Evolutionary conservation across 2,113 vertebrate species (phyloP), one percentile per base, ranked within the genome.

Genomic region (Arvicanthis niloticus): DNA sequence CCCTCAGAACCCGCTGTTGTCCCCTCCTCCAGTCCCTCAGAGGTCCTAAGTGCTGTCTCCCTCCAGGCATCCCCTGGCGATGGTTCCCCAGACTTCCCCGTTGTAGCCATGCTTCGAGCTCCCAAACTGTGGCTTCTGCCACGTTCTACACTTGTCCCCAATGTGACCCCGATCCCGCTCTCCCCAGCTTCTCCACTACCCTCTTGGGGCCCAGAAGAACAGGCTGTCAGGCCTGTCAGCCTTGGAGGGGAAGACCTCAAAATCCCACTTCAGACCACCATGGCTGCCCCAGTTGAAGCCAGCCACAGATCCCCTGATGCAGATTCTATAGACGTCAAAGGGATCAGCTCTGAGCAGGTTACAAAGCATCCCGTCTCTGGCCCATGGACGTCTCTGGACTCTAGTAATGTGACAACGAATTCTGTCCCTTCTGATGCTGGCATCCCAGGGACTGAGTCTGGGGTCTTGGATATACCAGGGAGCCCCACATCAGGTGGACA

Each of bases 31-130:
- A 37, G 48, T 1, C 17, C 80, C 29, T 12, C 40, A 0, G 56
- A 72, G 9, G 67, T 7, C 45, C 78, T 88, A 29, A 65, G 56
- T 34, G 40, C 82, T 21, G 81, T 17, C 7, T 75, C 73, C 9
- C 34, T 67, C 85, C 81, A 62, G 42, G 51, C 60, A 0, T 42
- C 67, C 17, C 70, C 87, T 1, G 2, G 0, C 0, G 56, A 37
- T 26, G 34, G 70, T 1, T 96, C 97, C 75, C 81, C 68, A 10
- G 97, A 97, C 75, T 53, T 96, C 56, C 98, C 98, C 22, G 31
- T 97, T 3, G 9, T 96, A 84, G 98, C 98, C n/a, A 98, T 98
- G 98, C 94, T 98, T 16, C 97, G 94, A 3, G 98, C 86, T 58
- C 94, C 97, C 45, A 97, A 97, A 51, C 37, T 40, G 16, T 87